Base-by-base conservation (phyloP, 2,888 invertebrate genomes). In the Ypsolopha sequella region DNA sequence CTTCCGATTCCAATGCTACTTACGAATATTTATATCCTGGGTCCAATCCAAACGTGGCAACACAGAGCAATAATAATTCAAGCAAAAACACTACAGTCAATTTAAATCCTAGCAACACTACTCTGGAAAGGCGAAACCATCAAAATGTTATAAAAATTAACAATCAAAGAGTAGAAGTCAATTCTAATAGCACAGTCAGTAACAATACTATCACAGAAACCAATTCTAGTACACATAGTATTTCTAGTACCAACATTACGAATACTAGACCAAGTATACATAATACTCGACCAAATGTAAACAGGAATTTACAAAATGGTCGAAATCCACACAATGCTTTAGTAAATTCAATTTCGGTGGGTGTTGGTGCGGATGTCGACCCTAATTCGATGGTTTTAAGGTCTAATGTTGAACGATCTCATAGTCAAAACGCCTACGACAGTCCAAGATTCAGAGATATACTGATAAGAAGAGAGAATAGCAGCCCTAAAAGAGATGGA, bases 381-480 rank as follows among this genome's bases (percentile, higher is more conserved):
- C 55, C 65, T 62, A 65, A 56, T 52, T 9, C 57, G 0, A 65
- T 66, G 6, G 58, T 44, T 0, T 4, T 65, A 60, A 66, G 71
- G 62, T 52, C 66, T 0, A 73, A 64, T 55, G 65, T 86, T 0
- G 85, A 81, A 58, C 56, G 85, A 3, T 76, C 82, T 2, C 64
- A 69, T 0, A 85, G 85, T 64, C 81, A 82, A 54, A 85, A 77
- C 45, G 68, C 76, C 0, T 80, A 70, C 46, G 84, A 85, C 41
- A 55, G 58, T 0, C 64, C 66, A 0, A 67, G 75, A 55, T 41
- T 59, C 14, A 69, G 72, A 56, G 73, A 74, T n/a, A 54, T 54
- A 44, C 44, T 63, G 8, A 44, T 61, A 33, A 70, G 73, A 57
- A 70, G 71, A 59, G 61, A 73, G 56, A 62, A 56, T 38, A 77